Evolutionary conservation across 2,888 invertebrate genomes (phyloP).

Genomic region (Andrena camellia): DNA sequence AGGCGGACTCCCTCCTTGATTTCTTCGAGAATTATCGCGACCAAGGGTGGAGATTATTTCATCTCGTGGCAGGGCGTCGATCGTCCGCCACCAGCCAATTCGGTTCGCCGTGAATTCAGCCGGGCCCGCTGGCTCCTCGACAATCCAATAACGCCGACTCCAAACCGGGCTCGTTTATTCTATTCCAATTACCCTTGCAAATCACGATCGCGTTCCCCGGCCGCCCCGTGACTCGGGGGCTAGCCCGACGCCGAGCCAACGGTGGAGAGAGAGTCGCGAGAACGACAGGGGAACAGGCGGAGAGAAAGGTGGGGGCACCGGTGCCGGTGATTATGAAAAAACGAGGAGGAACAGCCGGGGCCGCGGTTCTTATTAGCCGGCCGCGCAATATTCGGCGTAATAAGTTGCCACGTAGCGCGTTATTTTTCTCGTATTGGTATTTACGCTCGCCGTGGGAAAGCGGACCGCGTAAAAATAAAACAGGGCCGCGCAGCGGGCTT

Average conservation of each 20-base stretch:
- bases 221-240: background rate
- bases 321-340: conserved; percentile 43
- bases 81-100: conserved; percentile 22
- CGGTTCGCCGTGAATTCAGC: conserved; percentile 23
- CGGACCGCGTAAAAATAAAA: conserved; percentile 46
- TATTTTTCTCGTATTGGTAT: conserved; percentile 68
- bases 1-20: background rate
- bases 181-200: conserved; percentile 57
- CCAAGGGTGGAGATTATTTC: conserved; percentile 40
- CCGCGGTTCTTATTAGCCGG: conserved; percentile 61
- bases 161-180: conserved; percentile 52
- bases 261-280: background rate
- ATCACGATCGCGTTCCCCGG: conserved; percentile 35
- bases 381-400: conserved; percentile 66
- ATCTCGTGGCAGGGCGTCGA: conserved; percentile 16
- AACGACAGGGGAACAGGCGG: background rate
- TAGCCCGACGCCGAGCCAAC: background rate
- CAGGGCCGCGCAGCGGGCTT: background rate
- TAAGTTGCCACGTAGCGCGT: conserved; percentile 55
- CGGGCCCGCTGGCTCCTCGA: conserved; percentile 8
- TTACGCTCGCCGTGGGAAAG: conserved; percentile 57
- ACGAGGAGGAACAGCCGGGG: conserved; percentile 13
- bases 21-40: conserved; percentile 1
- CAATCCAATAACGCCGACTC: conserved; percentile 49
- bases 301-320: background rate